Base-by-base conservation (phyloP, 2,113 vertebrate species). In the Myiagra hebetior region DNA sequence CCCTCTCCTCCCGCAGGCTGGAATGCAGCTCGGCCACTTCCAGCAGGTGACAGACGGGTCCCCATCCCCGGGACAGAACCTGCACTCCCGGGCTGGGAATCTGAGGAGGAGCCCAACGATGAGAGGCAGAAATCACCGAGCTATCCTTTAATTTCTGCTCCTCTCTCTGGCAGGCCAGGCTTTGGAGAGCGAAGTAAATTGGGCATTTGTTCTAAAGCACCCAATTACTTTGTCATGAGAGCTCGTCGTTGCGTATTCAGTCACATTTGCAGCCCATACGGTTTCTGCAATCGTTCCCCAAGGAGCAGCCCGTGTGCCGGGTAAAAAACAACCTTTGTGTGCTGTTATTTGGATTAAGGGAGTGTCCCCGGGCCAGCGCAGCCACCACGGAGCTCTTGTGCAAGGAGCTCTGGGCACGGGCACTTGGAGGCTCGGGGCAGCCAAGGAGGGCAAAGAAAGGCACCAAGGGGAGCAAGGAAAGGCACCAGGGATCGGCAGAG, bases 251-350 rank as follows among this genome's bases (percentile, higher is more conserved):
- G 13, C 27, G 2, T 8, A 8, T 79, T 64, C 77, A 20, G 59
- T 15, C 8, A 2, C 1, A 0, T 73, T 47, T 68, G 49, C 79
- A 91, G 72, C 0, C 62, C 2, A 26, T 46, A 76, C 37, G 86
- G 83, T 24, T 88, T 49, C 52, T 87, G 89, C 55, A 44, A 74
- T 42, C 46, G 7, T 11, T 23, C 33, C 77, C 73, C 81, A 5
- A 72, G 87, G 73, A 94, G 7, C 73, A 24, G 86, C 3, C 13
- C 22, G 1, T 1, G 30, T 5, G 68, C 69, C 23, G 6, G 31
- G 86, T 7, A 37, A 91, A 86, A 37, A 91, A 86, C 89, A 84
- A 57, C 76, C 87, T 87, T 70, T 85, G 94, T 55, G 82, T 35
- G 85, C 88, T 67, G 2, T 3, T 79, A 7, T 87, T 91, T 89